These are phyloP conservation scores for Ataeniobius toweri DNA, from an alignment of 2,797 vertebrate species.

Conservation along the genomic window DNA sequence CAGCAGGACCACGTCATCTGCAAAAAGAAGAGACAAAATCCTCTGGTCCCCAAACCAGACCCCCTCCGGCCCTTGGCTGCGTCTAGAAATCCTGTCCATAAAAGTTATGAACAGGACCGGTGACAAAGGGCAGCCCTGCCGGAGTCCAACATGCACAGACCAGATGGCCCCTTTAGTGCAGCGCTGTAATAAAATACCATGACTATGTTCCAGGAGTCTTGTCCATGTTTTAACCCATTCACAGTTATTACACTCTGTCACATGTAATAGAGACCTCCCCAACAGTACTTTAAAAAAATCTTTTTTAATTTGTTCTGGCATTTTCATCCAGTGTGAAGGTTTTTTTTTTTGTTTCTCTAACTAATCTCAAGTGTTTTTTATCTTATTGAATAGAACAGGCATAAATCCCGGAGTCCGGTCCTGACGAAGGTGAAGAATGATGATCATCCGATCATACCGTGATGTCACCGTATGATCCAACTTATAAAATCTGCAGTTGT, in stretches of 20 bases:
- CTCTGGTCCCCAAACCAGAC: too few relatives aligned
- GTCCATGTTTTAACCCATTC: neutral
- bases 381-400: conserved; percentile 59
- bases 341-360: neutral
- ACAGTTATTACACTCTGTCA: neutral
- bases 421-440: neutral
- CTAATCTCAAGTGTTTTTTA: neutral
- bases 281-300: neutral
- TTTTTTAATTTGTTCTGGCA: neutral
- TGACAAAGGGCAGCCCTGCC: too few relatives aligned
- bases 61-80: too few relatives aligned
- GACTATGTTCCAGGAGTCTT: too few relatives aligned
- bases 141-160: too few relatives aligned
- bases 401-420: conserved; percentile 9
- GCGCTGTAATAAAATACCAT: too few relatives aligned
- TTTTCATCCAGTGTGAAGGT: neutral
- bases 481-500: neutral
- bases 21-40: too few relatives aligned
- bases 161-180: too few relatives aligned
- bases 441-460: neutral
- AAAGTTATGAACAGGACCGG: too few relatives aligned
- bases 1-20: too few relatives aligned
- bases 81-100: too few relatives aligned
- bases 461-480: too few relatives aligned
- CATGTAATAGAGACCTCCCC: neutral